phyloP scores from a whole-genome alignment of 2,797 vertebrate species.

The Dendrocincla tyrannina region DNA sequence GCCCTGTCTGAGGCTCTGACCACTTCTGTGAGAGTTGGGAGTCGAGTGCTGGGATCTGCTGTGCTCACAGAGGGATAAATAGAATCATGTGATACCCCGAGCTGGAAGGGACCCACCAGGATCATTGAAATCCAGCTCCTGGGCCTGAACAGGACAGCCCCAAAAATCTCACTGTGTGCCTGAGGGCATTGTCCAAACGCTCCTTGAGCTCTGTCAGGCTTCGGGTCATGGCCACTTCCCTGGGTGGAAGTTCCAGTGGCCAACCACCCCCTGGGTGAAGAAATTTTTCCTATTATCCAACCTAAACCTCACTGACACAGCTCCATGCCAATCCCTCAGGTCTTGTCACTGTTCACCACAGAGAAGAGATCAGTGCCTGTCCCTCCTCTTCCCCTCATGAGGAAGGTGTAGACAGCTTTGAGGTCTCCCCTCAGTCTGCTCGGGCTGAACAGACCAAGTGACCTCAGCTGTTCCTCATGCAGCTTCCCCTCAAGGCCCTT shows the following conservation, averaged over 20 bases:
- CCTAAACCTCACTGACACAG: not conserved
- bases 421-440: not conserved
- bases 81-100: not conserved
- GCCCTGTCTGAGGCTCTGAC: not conserved
- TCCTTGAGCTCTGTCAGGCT: not conserved
- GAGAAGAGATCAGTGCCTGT: accelerated
- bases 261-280: accelerated
- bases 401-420: not conserved
- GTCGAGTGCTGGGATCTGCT: accelerated
- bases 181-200: not conserved
- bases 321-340: not conserved
- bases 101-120: not conserved
- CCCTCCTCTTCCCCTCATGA: not conserved
- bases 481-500: not conserved
- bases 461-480: not conserved
- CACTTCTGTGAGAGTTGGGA: accelerated
- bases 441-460: not conserved
- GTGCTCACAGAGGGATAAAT: accelerated
- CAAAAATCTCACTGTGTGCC: not conserved
- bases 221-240: not conserved
- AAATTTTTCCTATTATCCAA: not conserved
- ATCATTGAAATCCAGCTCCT: accelerated
- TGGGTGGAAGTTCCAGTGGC: not conserved
- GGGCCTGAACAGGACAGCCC: no score
- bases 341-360: not conserved